These are phyloP conservation scores for Drosophila multiciliata DNA, from an alignment of 2,888 invertebrate species.

Conservation along the genomic window DNA sequence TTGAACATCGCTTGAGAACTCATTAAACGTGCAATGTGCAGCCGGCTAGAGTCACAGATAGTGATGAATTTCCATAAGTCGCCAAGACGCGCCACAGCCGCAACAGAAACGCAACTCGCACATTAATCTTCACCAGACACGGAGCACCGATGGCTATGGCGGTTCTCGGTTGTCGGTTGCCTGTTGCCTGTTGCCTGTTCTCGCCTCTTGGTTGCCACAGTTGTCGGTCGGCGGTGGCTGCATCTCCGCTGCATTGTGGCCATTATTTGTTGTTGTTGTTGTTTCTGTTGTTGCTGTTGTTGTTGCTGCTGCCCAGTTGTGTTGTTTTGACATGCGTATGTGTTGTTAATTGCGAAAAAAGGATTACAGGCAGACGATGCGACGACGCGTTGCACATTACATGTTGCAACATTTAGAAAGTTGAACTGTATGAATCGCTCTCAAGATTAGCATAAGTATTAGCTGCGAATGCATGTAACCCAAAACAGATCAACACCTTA, in stretches of 20 bases:
- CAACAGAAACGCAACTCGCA: constrained; percentile 74
- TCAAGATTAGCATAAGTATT: constrained; percentile 41
- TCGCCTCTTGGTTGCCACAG: constrained; percentile 24
- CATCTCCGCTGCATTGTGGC: constrained; percentile 54
- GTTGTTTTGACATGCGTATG: constrained; percentile 79
- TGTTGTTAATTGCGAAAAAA: constrained; percentile 79
- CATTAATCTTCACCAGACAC: constrained; percentile 81
- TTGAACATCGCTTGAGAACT: constrained; percentile 81
- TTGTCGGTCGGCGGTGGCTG: constrained; percentile 38
- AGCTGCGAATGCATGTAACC: constrained; percentile 7
- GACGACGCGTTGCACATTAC: constrained; percentile 52
- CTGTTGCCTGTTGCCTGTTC: constrained; percentile 3
- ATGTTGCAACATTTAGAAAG: constrained; percentile 67
- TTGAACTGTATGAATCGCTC: constrained; percentile 41
- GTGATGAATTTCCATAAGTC: constrained; percentile 84
- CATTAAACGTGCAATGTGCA: constrained; percentile 70
- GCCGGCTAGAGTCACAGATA: constrained; percentile 56
- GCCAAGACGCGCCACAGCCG: constrained; percentile 61
- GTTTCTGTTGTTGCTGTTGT: constrained; percentile 11
- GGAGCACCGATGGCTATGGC: constrained; percentile 47
- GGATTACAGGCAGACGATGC: constrained; percentile 65
- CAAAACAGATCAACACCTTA: constrained; percentile 14
- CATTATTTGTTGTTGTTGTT: constrained; percentile 50
- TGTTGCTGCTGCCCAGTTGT: constrained; percentile 60
- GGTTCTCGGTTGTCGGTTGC: constrained; percentile 12